A percentile compares a stretch with the other conserved stretches of the same genome.
Conservation (phyloP, 1,140 invertebrate species). For the Drosophila teissieri region DNA sequence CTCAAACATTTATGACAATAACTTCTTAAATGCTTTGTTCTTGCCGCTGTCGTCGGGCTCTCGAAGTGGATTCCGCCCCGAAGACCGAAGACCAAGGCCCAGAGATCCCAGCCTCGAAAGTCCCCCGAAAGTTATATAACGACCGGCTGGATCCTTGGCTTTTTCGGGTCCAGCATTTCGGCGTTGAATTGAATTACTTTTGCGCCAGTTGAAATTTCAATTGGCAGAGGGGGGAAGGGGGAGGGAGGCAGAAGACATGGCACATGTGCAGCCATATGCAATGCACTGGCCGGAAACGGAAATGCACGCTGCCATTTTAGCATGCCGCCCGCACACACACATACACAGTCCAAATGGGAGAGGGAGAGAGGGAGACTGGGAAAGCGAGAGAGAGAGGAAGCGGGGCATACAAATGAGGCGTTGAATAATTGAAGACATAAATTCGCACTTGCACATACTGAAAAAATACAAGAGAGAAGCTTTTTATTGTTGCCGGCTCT, state of each 20-base stretch:
- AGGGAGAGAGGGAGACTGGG: background rate
- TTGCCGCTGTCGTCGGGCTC: constrained; percentile 42
- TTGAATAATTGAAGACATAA: constrained; percentile 83
- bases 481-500: constrained; percentile 59
- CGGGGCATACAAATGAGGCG: constrained; percentile 76
- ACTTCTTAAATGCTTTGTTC: constrained; percentile 82
- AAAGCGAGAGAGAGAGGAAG: constrained; percentile 18
- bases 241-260: constrained; percentile 5
- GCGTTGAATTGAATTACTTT: constrained; percentile 81
- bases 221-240: constrained; percentile 40
- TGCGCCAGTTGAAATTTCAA: constrained; percentile 82
- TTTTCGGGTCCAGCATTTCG: constrained; percentile 45
- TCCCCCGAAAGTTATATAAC: constrained; percentile 38
- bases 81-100: background rate
- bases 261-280: constrained; percentile 78
- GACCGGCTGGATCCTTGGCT: constrained; percentile 48
- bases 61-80: constrained; percentile 27
- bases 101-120: background rate
- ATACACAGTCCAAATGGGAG: background rate
- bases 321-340: constrained; percentile 45
- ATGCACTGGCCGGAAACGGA: constrained; percentile 77
- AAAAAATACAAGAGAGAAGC: constrained; percentile 25
- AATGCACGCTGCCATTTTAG: constrained; percentile 81
- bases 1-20: constrained; percentile 83
- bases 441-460: constrained; percentile 74